Conservation (phyloP, 2,113 vertebrate species). For the Caloenas nicobarica region DNA sequence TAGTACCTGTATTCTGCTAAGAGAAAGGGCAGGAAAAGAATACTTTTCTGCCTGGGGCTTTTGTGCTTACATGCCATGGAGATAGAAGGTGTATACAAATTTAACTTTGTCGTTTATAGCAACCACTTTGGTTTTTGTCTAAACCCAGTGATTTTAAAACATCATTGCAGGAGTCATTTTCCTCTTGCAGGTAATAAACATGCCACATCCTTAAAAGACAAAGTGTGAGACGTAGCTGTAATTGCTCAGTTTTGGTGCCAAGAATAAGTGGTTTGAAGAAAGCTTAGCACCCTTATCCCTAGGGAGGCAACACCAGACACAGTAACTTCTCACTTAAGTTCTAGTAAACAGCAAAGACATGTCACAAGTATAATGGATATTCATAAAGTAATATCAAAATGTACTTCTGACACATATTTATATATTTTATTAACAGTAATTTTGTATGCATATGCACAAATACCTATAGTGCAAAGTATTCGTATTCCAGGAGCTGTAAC, state of each 20-base stretch:
- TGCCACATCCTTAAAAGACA: slow-evolving; percentile 36
- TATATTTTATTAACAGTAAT: neutral
- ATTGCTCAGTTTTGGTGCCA: slow-evolving; percentile 31
- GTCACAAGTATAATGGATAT: neutral
- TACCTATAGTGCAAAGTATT: neutral
- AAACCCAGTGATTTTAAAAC: slow-evolving; percentile 3
- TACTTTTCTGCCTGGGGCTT: neutral
- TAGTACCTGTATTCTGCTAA: neutral
- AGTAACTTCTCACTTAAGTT: slow-evolving; percentile 1
- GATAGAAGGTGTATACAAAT: neutral
- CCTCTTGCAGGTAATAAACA: slow-evolving; percentile 29
- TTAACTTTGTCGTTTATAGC: neutral
- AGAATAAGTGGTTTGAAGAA: slow-evolving; percentile 29
- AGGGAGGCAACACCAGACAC: neutral
- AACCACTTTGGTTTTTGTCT: neutral
- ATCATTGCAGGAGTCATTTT: slow-evolving; percentile 10
- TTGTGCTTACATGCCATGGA: neutral
- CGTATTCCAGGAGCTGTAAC: neutral
- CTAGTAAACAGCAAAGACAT: neutral
- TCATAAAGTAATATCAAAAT: neutral
- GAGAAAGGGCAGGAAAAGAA: neutral
- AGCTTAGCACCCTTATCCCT: slow-evolving; percentile 28
- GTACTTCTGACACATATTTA: neutral
- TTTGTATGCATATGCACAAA: neutral
- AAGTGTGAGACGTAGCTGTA: slow-evolving; percentile 13